A percentile compares a stretch with the other conserved stretches of the same genome.
These are phyloP conservation scores for Phocides pigmalion DNA, from an alignment of 1,140 invertebrate species.

Conservation along the genomic window DNA sequence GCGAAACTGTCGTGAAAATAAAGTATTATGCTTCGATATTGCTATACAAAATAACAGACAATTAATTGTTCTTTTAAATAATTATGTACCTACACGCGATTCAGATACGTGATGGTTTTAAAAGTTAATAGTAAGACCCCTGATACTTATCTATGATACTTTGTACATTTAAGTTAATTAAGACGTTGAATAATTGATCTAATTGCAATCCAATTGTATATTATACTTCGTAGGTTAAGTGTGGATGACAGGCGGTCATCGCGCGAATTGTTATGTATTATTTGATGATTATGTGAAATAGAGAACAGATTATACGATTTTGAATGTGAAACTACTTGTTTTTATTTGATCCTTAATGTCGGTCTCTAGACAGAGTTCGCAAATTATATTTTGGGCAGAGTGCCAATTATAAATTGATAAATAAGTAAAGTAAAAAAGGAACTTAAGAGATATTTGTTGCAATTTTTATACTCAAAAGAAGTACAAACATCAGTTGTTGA, in stretches of 20 bases:
- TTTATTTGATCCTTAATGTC: slow-evolving; percentile 28
- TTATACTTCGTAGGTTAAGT: slow-evolving; percentile 13
- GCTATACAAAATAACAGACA: too few relatives aligned
- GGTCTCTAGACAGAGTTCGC: too few relatives aligned
- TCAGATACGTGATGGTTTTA: neutral
- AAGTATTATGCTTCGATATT: too few relatives aligned
- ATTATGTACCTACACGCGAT: too few relatives aligned
- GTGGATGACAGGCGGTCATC: slow-evolving; percentile 13
- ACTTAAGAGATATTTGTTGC: too few relatives aligned
- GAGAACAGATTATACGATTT: slow-evolving; percentile 57
- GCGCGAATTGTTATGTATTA: slow-evolving; percentile 43
- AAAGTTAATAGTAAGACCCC: neutral
- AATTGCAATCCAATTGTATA: slow-evolving; percentile 23
- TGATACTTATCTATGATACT: neutral
- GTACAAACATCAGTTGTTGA: too few relatives aligned
- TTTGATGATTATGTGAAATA: slow-evolving; percentile 40
- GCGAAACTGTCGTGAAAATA: too few relatives aligned
- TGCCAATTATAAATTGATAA: too few relatives aligned
- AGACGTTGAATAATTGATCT: slow-evolving; percentile 17
- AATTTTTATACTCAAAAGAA: too few relatives aligned
- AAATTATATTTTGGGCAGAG: too few relatives aligned
- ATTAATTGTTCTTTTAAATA: too few relatives aligned
- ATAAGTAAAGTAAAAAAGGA: too few relatives aligned
- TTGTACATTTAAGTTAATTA: slow-evolving; percentile 3
- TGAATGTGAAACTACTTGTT: slow-evolving; percentile 55